Evolutionary conservation across 2,888 invertebrate genomes (phyloP), one percentile per base, ranked within the genome.

Genomic region (Campoplex capitator): DNA sequence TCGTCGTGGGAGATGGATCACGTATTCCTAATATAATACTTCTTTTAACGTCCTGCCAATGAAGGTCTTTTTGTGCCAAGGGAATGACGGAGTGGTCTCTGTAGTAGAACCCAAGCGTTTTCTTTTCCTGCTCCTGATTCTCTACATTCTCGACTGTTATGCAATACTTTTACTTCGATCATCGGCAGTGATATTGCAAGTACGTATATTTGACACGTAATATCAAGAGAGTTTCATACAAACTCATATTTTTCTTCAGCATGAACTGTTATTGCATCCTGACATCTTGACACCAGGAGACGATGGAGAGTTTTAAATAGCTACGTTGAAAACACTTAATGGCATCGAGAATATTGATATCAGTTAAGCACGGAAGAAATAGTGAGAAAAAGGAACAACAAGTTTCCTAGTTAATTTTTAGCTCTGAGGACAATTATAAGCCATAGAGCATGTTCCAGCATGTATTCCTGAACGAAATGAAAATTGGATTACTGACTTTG

Each of bases 1-100:
- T 93, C 92, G 87, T 84, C 28, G 62, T 84, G 82, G 85, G 90
- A 93, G 94, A 94, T 93, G 93, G 94, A 94, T 94, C 92, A 91
- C 91, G 90, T 90, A 88, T 90, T 91, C 83, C 88, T 90, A 51
- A 74, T 92, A 92, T 92, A 93, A 93, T 93, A 91, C 91, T 88
- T 88, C 90, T 48, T 54, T 35, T 51, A 90, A 88, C 91, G 92
- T 93, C 92, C 91, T 84, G 89, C 75, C 92, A 93, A 93, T 94
- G 93, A 93, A 92, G 91, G 90, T 87, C 92, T 92, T 93, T 93
- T 92, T 92, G 93, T 93, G 91, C 84, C 75, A n/a, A 16, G 48
- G 81, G 88, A 86, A 92, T 93, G 93, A 93, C 91, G 89, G 92
- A 93, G 93, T 92, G 90, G 90, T 80, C 80, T 68, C 71, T 48